Evolutionary conservation across 2,888 invertebrate species (phyloP), one percentile per base, ranked within the genome.

Genomic region (Scaptomyza tumidula): DNA sequence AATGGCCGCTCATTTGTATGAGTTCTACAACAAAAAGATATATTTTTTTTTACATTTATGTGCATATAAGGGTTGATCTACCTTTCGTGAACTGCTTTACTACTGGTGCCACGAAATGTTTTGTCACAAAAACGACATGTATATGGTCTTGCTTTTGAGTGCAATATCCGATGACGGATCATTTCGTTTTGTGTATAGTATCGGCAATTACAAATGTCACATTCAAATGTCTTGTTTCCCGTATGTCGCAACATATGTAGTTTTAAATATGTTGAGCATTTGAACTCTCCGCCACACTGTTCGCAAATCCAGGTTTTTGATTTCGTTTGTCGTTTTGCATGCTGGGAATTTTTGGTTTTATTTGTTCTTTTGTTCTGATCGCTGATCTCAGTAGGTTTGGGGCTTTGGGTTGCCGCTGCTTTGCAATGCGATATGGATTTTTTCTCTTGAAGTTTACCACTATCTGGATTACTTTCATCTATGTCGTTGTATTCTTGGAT

Each of bases 1-100:
- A 86, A 86, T 6, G 81, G 86, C 0, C 86, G 70, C 41, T 80
- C 86, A 14, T 86, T 80, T 31, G 86, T 82, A 55, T 82, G 81
- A 0, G 54, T 62, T 33, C 78, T 78, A 35, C 1, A 64, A 54
- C 5, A 7, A 19, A 10, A 3, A 44, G 3, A 39, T 11, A n/a
- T 11, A 13, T 16, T 11, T 11, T 19, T 7, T 29, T 29, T 7
- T 7, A 0, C 33, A 14, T 33, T 11, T 5, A 5, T 2, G 6
- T n/a, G 16, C 6, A 9, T 10, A 2, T 37, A 16, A 19, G 14
- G n/a, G 5, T 29, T 16, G 0, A 1, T 41, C 35, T 45, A 69
- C 62, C 86, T 78, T 62, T 82, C 81, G 45, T 82, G 86, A 13
- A 83, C 57, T 1, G 71, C 84, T 45, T 71, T 82, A 54, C 71